Percentiles rank a stretch among this genome's conserved stretches.
Evolutionary conservation across 1,140 invertebrate genomes (phyloP).

Genomic region (Sitophilus oryzae): DNA sequence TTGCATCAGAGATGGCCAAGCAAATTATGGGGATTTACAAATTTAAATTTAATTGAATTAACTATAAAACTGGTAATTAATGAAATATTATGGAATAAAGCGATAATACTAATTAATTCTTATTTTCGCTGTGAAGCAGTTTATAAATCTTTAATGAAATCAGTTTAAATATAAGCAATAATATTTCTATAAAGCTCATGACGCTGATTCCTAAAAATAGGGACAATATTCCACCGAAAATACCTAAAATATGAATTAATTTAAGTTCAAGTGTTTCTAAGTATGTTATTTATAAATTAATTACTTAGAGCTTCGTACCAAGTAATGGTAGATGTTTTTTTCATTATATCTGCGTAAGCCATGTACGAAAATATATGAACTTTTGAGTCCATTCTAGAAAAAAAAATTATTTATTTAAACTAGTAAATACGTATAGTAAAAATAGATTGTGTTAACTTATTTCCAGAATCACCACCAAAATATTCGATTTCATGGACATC

Average conservation of each 20-base stretch:
- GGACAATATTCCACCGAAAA: conserved; percentile 33
- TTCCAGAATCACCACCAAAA: background rate
- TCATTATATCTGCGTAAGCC: conserved; percentile 28
- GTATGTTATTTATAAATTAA: background rate
- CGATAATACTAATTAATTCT: too few relatives aligned
- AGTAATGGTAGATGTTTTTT: conserved; percentile 40
- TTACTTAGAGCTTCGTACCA: conserved; percentile 47
- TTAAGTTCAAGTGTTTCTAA: background rate
- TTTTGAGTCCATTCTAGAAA: conserved; percentile 19
- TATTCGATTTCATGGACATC: background rate
- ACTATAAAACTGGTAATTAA: too few relatives aligned
- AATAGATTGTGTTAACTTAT: background rate
- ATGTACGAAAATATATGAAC: conserved; percentile 41
- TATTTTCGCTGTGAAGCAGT: too few relatives aligned
- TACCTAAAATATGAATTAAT: conserved; percentile 30
- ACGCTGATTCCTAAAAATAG: conserved; percentile 36
- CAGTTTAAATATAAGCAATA: too few relatives aligned
- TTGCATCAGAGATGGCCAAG: too few relatives aligned
- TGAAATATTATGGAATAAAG: too few relatives aligned
- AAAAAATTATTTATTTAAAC: background rate
- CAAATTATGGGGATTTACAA: too few relatives aligned
- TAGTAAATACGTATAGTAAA: background rate
- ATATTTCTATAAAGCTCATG: conserved; percentile 32
- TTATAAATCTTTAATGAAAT: too few relatives aligned
- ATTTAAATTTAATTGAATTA: too few relatives aligned